Base-by-base conservation (phyloP, 2,888 invertebrate species). In the Nomada hirtipes region DNA sequence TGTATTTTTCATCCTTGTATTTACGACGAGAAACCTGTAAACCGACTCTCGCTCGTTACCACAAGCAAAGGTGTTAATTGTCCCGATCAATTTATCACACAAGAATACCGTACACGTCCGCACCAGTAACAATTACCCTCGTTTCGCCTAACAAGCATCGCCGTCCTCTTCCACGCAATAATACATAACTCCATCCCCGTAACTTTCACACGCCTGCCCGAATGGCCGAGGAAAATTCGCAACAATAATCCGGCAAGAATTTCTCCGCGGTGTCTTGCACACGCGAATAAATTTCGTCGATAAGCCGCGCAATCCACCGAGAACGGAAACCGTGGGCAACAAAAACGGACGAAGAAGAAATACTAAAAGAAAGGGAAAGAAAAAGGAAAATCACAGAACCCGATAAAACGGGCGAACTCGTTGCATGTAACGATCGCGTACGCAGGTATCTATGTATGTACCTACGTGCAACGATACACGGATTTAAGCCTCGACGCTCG, bases 391-490 rank as follows among this genome's bases (percentile, higher is more conserved):
- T 42, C 26, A 36, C 26, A 20, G 79, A 57, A 78, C 68, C 50
- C 65, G 74, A 74, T 82, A 70, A 70, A 70, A 78, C 81, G 69
- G 44, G 65, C 73, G 69, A 74, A 69, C 47, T 42, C 7, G 76
- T 61, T 61, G 63, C 79, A 79, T 76, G 79, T 76, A 79, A 11
- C 69, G 57, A 36, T n/a, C 68, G 75, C 68, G 72, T 76, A 7
- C 36, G 36, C 2, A 26, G 26, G 26, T 36, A 36, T 36, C 36
- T 36, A 36, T 36, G 36, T 36, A 7, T 7, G 36, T 36, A 76
- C 63, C 75, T n/a, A 57, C 76, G 73, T 52, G 82, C 53, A 69
- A 76, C 80, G 80, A 75, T 75, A 72, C 72, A 81, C 72, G 75
- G 72, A 70, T 75, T 64, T 65, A 53, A 70, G 64, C 0, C 76